Evolutionary conservation across 2,888 invertebrate genomes (phyloP), one percentile per base, ranked within the genome.

Genomic region (Linnaemya vulpina): DNA sequence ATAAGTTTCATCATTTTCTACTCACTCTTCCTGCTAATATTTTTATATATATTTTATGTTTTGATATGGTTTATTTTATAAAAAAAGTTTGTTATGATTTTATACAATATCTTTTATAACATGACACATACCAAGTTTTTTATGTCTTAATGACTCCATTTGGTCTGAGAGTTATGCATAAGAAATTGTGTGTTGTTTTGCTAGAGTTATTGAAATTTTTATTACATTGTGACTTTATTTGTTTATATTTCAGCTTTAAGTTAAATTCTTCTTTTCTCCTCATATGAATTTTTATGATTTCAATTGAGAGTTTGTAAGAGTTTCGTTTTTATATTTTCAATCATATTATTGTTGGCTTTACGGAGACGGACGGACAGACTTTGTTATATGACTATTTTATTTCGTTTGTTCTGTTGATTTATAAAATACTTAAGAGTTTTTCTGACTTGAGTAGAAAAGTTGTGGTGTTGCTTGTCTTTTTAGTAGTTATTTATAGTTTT

Each of bases 161-260:
- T 60, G 74, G 80, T 74, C 80, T 67, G 30, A 58, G 30, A 51
- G 25, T 70, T 71, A 49, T 76, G 53, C 46, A 53, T 55, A 63
- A 55, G 46, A 53, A 43, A 63, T 25, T 15, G 20, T 65, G 15
- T 76, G 11, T 71, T 70, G 46, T 65, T 65, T 17, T 63, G n/a
- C 49, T 35, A 71, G 20, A 49, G 55, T 49, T 49, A 60, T 15
- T 58, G 11, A 76, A 43, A 71, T 78, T 85, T 68, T 85, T 85
- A 78, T 70, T 65, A 35, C 43, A 74, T 17, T 82, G 75, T 70
- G 70, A 35, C 43, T 77, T 17, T 82, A 58, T 81, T 85, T 74
- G 65, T 82, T 74, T 74, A 40, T 49, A 74, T 73, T 74, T 63
- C 63, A 43, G 62, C 53, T 76, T 51, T n/a, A 51, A 62, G 43